phyloP scores from a whole-genome alignment of 2,797 vertebrate genomes.

The Sternarchorhynchus goeldii region DNA sequence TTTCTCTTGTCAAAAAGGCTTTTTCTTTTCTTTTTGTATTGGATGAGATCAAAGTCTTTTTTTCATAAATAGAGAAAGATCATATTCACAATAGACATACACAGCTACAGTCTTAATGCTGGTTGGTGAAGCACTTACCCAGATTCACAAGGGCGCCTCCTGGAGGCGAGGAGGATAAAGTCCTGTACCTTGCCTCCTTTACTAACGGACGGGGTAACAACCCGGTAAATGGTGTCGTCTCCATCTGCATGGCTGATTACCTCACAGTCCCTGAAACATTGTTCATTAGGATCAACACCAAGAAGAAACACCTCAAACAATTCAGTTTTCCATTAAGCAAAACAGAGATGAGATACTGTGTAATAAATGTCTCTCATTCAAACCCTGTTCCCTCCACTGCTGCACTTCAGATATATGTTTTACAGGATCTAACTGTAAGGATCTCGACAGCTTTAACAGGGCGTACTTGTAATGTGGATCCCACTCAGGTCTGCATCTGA shows the following conservation, averaged over 20 bases:
- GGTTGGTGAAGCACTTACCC: constrained; percentile 70
- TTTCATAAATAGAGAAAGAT: too few relatives aligned
- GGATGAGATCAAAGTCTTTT: too few relatives aligned
- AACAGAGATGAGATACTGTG: background rate
- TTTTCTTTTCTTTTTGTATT: background rate
- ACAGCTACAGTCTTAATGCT: too few relatives aligned
- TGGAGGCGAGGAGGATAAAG: constrained; percentile 90
- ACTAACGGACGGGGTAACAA: constrained; percentile 78
- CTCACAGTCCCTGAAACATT: constrained; percentile 78
- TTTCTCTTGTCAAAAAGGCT: background rate
- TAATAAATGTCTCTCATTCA: background rate
- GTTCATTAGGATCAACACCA: background rate
- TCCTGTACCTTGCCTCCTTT: constrained; percentile 82
- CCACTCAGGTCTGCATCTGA: constrained; percentile 86
- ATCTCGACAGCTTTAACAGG: background rate
- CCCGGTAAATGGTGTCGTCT: constrained; percentile 87
- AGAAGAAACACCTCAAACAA: background rate
- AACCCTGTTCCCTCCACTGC: too few relatives aligned
- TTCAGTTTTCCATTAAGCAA: background rate
- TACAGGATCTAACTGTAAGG: background rate
- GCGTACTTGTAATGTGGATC: constrained; percentile 89
- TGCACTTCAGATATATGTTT: too few relatives aligned
- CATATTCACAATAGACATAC: too few relatives aligned
- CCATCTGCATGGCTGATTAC: constrained; percentile 86
- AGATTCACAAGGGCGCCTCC: constrained; percentile 84